Evolutionary conservation across 2,113 vertebrate species (phyloP), one percentile per base, ranked within the genome.

Genomic region (Okapia johnstoni): DNA sequence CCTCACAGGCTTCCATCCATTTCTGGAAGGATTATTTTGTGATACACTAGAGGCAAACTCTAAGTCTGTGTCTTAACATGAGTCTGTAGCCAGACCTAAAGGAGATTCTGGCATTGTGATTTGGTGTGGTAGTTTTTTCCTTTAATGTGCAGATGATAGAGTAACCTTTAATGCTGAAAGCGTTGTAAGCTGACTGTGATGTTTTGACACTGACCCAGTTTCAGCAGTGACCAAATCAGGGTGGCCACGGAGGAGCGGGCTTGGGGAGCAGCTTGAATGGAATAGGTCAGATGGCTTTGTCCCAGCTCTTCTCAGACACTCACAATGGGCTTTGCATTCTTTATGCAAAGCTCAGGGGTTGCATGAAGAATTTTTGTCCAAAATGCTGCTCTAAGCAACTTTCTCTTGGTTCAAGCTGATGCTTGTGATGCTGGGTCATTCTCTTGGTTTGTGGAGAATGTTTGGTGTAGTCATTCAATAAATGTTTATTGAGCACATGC

Each of bases 191-290:
- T 96, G 96, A 98, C 50, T 73, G n/a, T 1, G 50, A 21, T 88
- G 79, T 77, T 98, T 98, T 77, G 85, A 97, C 92, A 80, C 89
- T 98, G 98, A 97, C 97, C 93, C 88, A 97, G 87, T 98, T 98
- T 98, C 94, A 13, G 7, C 33, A 96, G 97, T 97, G 96, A 98
- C 86, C 95, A 94, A 88, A 91, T 86, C 96, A 96, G 50, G 54
- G 33, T 61, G 55, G 36, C 66, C 46, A 25, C 52, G 77, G 90
- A 96, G 76, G 93, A 93, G 73, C 3, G 61, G 46, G 33, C 19
- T 66, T 2, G 13, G 73, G 79, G 55, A 86, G 21, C 15, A 21
- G 43, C 21, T 66, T 92, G 70, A 87, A 60, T 73, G 83, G 96
- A 96, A 96, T 90, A 90, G 73, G 48, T 90, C 79, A 88, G n/a